Evolutionary conservation across 1,140 invertebrate species (phyloP), one percentile per base, ranked within the genome.

Genomic region (Cyrtorhinus lividipennis): DNA sequence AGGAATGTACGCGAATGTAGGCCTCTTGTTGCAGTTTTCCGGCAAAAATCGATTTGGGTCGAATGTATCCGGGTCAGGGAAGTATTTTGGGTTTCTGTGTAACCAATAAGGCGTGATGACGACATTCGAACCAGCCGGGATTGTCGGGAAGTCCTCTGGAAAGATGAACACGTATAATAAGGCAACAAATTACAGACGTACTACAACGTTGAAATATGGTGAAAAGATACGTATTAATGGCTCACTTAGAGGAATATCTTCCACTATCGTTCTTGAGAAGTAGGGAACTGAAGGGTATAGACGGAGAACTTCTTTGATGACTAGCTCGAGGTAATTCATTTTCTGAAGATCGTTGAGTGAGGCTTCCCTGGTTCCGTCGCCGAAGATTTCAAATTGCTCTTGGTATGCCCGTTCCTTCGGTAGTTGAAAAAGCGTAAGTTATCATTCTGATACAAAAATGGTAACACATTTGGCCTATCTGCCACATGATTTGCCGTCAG

Each of bases 41-140:
- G 77, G 74, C 18, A 79, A 67, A 71, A 85, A 85, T 66, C 81
- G 71, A 38, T 84, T 81, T 0, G 83, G 84, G 71, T 83, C 73
- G 68, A 83, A 86, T 23, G 60, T 72, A 12, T 82, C 74, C 2
- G 83, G 82, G 65, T 84, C 75, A 10, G 77, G 74, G 70, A 75
- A 85, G 56, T 75, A 69, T 61, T 78, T 69, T 26, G 76, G 73
- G 66, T 79, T 74, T 18, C 78, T 72, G 66, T 86, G 82, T 15
- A 83, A 68, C 44, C 71, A 68, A 25, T 73, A 73, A 2, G 70
- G 67, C 15, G 65, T 64, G 5, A 75, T 61, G 5, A 62, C 53
- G 1, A 72, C 64, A 0, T 58, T 59, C 10, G 65, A 64, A 30
- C 70, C 70, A 10, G 61, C 66, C 2, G 70, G 71, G 18, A 73